Conservation (phyloP, 1,140 invertebrate genomes). For the Drosophila pseudoobscura region DNA sequence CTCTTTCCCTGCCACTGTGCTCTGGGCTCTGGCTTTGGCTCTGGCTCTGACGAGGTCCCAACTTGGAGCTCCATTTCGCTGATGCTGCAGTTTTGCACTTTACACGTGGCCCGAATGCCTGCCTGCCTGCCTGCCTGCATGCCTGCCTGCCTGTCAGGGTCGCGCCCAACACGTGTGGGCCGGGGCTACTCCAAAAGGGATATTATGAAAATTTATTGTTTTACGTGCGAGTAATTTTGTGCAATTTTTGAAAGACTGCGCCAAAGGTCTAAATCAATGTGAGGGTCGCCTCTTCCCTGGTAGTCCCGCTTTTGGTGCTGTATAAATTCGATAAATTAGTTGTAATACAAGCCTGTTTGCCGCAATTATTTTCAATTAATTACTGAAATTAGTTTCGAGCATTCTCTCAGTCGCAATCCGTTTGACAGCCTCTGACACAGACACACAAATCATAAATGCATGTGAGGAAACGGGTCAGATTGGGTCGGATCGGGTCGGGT, state of each 20-base stretch:
- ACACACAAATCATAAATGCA: background rate
- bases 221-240: constrained; percentile 71
- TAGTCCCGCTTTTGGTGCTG: background rate
- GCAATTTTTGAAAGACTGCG: constrained; percentile 42
- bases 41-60: constrained; percentile 30
- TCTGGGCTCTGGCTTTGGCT: background rate
- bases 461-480: too few species aligned
- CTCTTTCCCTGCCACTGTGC: background rate
- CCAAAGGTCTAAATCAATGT: constrained; percentile 14
- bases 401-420: background rate
- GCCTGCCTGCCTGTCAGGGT: constrained; percentile 25
- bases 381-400: constrained; percentile 6
- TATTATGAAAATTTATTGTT: constrained; percentile 77
- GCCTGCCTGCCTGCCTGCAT: background rate
- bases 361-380: constrained; percentile 44
- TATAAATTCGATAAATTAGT: constrained; percentile 25
- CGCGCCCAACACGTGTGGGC: constrained; percentile 19
- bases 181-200: constrained; percentile 9
- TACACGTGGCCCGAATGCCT: constrained; percentile 54
- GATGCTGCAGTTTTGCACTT: constrained; percentile 78
- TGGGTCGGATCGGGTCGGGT: background rate
- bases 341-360: background rate
- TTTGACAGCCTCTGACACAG: background rate
- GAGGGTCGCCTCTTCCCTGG: background rate
- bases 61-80: constrained; percentile 50